These are phyloP conservation scores for Phyllostomus discolor DNA, from an alignment of 2,113 vertebrate genomes.

Conservation along the genomic window DNA sequence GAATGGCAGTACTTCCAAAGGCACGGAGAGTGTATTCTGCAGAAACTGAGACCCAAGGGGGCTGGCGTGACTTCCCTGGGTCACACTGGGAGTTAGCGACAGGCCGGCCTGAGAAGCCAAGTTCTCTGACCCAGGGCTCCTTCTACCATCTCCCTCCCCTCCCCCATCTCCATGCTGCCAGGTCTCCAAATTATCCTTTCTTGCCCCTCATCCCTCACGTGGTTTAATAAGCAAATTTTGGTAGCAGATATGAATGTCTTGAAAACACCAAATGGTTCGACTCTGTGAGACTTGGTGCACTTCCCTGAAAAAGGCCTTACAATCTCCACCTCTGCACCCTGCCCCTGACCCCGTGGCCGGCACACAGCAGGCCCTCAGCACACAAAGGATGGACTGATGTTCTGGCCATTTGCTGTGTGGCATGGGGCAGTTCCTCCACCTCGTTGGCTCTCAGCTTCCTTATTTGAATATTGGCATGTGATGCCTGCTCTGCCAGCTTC, in stretches of 20 bases:
- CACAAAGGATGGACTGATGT: background rate
- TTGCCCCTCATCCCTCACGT: accelerated
- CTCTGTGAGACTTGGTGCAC: background rate
- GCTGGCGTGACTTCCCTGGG: background rate
- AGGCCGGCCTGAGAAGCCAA: background rate
- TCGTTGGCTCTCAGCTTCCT: background rate
- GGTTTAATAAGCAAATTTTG: background rate
- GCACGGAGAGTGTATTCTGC: accelerated
- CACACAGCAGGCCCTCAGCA: background rate
- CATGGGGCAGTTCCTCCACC: background rate
- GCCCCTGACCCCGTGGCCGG: background rate
- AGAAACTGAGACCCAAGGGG: background rate
- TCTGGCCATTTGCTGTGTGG: background rate
- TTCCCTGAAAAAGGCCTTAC: background rate
- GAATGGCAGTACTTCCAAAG: background rate
- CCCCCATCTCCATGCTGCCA: background rate
- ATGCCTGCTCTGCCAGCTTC: background rate
- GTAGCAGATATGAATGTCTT: background rate
- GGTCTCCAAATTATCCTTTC: too few relatives aligned
- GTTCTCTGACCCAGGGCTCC: background rate
- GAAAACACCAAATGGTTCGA: background rate
- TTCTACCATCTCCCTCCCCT: accelerated
- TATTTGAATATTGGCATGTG: background rate
- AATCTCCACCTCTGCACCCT: background rate
- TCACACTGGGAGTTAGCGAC: background rate